Base-by-base conservation (phyloP, 2,113 vertebrate species). In the Nanorana parkeri region DNA sequence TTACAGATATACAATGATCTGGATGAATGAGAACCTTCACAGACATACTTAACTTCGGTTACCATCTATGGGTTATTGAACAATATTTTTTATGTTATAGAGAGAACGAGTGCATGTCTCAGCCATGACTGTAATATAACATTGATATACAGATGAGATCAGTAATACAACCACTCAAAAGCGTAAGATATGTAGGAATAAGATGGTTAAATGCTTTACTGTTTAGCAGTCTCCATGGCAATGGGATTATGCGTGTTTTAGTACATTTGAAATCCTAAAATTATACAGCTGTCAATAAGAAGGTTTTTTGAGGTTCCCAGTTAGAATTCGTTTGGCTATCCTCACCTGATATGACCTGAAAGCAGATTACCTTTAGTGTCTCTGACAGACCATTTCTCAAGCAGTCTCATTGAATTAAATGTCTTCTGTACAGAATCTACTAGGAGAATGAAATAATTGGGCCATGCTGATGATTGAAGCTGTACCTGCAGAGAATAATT, bases 161-260 rank as follows among this genome's bases (percentile, higher is more conserved):
- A 47, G 8, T 47, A 47, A 47, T 11, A 47, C 6, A 47, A 47
- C 13, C 41, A 47, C 41, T 47, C 41, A 47, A 47, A 13, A 2
- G 41, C 41, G 13, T 47, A 15, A 36, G 32, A 36, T 47, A 47
- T 47, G 41, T 2, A 47, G 8, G 8, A 10, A 47, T 47, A 0
- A 47, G 13, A 47, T 47, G 3, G 41, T 15, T 47, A 47, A 47
- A 47, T 1, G 41, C 8, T 15, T 3, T 36, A 16, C 32, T 74
- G 54, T 74, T 29, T 74, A 60, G n/a, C 52, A 15, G 55, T 74
- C 72, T 60, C 29, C 55, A 60, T 75, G 72, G 72, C 16, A 19
- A 75, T 75, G 17, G 16, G 13, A 41, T 61, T 75, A 55, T 41
- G 19, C 0, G 8, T 13, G 29, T 36, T 61, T 61, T 61, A 58